Evolutionary conservation across 2,113 vertebrate species (phyloP).

Genomic region (Penelope pileata): DNA sequence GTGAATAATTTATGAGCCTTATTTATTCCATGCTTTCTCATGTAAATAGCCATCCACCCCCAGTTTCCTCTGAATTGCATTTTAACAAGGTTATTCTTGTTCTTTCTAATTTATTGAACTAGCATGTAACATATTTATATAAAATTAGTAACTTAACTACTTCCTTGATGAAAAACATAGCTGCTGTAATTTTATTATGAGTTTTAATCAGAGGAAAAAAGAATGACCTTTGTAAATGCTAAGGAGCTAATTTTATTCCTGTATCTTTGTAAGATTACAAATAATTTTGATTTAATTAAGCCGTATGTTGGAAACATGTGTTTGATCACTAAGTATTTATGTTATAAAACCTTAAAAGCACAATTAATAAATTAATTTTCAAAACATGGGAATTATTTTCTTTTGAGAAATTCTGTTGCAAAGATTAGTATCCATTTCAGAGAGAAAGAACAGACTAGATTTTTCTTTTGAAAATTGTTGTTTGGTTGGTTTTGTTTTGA

Average conservation of each 20-base stretch:
- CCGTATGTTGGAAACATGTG: slow-evolving; percentile 63
- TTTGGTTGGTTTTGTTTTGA: background rate
- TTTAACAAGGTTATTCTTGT: slow-evolving; percentile 84
- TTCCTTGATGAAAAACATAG: slow-evolving; percentile 73
- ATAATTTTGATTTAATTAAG: slow-evolving; percentile 68
- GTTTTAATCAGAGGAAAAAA: slow-evolving; percentile 69
- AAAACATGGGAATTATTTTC: slow-evolving; percentile 44
- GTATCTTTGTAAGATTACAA: slow-evolving; percentile 60
- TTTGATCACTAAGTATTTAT: slow-evolving; percentile 50
- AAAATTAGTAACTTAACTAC: slow-evolving; percentile 74
- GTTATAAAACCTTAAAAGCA: slow-evolving; percentile 56
- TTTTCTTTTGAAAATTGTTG: slow-evolving; percentile 14
- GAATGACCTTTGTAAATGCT: slow-evolving; percentile 50
- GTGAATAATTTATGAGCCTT: slow-evolving; percentile 81
- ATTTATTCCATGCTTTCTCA: slow-evolving; percentile 59
- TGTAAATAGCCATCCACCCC: slow-evolving; percentile 77
- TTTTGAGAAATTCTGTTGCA: slow-evolving; percentile 42
- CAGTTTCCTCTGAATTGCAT: slow-evolving; percentile 79
- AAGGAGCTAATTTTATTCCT: slow-evolving; percentile 33
- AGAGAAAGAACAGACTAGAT: background rate
- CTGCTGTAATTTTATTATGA: slow-evolving; percentile 72
- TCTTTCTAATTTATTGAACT: slow-evolving; percentile 79
- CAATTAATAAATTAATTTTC: slow-evolving; percentile 57
- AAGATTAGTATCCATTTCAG: slow-evolving; percentile 4
- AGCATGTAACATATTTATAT: slow-evolving; percentile 80